Base-by-base conservation (phyloP, 1,140 invertebrate species). In the Zaprionus camerounensis region DNA sequence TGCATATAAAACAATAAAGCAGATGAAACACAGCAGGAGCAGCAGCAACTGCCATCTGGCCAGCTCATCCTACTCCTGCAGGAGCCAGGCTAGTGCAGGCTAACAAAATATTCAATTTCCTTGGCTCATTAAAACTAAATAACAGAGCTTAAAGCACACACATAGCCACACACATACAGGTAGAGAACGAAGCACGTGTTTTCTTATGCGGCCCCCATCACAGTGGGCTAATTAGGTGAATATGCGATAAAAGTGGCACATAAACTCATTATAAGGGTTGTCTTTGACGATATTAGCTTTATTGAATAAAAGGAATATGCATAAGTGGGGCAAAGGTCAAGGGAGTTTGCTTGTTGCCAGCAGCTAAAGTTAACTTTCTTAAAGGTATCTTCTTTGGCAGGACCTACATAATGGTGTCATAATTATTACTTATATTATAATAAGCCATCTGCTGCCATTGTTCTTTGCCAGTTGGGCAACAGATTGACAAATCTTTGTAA, bases 51-150 rank as follows among this genome's bases (percentile, higher is more conserved):
- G 71, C 56, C 74, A 76, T 69, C 69, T 57, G 57, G 41, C 38
- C 20, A 59, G 38, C 46, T 65, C 0, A 20, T 36, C 3, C 28
- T 7, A 9, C 12, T 63, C n/a, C 26, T 20, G 44, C 20, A 5
- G 2, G 11, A n/a, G 70, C 70, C 26, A 34, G n/a, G 34, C 56
- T 68, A 80, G 71, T 65, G 71, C 71, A 69, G 36, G 46, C 66
- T 46, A 81, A 65, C 61, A 76, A 74, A 80, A 90, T 85, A 90
- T 90, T 91, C 85, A 90, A 90, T 90, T 90, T 90, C 46, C 86
- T 63, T 66, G 58, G 68, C 81, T 90, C 85, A 90, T 90, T 90
- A 90, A 90, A 90, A 90, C 90, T 81, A 85, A 90, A 90, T 85
- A 90, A 90, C 78, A 70, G 44, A 62, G 71, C 81, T 78, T 63